Conservation (phyloP, 2,888 invertebrate genomes). For the Amphimallon solstitiale region DNA sequence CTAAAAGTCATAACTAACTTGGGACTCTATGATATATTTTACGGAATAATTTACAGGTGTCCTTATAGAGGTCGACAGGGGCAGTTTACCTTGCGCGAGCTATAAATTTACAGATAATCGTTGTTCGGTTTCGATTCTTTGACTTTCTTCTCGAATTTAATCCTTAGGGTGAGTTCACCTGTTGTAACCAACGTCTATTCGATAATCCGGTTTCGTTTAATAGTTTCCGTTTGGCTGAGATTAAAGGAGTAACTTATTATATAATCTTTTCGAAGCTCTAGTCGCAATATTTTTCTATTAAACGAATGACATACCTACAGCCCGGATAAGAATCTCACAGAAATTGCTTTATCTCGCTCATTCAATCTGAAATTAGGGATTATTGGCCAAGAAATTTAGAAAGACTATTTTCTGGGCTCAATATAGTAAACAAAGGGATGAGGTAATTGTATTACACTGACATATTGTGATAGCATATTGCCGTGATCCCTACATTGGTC, state of each 20-base stretch:
- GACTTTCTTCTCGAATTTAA: conserved; percentile 42
- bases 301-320: not conserved
- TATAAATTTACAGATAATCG: conserved; percentile 44
- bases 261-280: conserved; percentile 1
- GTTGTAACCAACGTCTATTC: conserved; percentile 35
- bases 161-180: conserved; percentile 44
- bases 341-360: not conserved
- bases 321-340: not conserved
- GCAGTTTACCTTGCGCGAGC: conserved; percentile 41
- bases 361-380: not conserved
- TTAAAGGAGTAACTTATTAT: conserved; percentile 27
- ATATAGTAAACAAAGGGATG: not conserved
- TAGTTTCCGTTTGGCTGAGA: conserved; percentile 26
- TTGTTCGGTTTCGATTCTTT: conserved; percentile 43
- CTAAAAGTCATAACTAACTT: not conserved
- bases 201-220: conserved; percentile 17
- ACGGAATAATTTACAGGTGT: conserved; percentile 44
- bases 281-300: not conserved
- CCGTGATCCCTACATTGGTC: too few relatives aligned
- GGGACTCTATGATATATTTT: not conserved
- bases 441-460: too few relatives aligned
- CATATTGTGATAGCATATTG: too few relatives aligned
- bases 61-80: conserved; percentile 43
- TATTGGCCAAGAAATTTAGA: not conserved
- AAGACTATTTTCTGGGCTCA: not conserved